A percentile compares a stretch with the other conserved stretches of the same genome.
Conservation (phyloP, 2,113 vertebrate species). For the Microcebus lehilahytsara region DNA sequence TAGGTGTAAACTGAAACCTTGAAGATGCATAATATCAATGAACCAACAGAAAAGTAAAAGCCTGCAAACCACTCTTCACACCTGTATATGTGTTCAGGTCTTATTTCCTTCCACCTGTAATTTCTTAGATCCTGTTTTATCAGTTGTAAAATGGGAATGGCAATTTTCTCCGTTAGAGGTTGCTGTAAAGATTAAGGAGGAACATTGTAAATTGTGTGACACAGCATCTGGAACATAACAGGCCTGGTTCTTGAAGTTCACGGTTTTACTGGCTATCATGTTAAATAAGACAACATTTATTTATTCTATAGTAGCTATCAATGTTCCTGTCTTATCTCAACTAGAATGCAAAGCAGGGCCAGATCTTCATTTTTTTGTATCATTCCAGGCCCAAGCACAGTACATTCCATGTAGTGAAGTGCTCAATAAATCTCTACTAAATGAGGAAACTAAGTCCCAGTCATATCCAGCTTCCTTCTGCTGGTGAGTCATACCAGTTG, state of each 20-base stretch:
- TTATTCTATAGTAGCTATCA: not conserved
- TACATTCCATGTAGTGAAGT: not conserved
- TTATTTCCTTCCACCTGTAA: not conserved
- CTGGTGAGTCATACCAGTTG: not conserved
- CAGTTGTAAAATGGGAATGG: constrained; percentile 23
- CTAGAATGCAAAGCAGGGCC: not conserved
- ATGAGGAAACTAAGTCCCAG: constrained; percentile 22
- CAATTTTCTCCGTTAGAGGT: not conserved
- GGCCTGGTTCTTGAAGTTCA: not conserved
- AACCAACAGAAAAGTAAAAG: constrained; percentile 12
- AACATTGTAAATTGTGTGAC: not conserved
- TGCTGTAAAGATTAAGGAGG: not conserved
- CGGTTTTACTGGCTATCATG: not conserved
- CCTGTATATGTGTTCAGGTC: not conserved
- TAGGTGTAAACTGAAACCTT: not conserved
- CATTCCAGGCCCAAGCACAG: not conserved
- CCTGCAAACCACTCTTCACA: not conserved
- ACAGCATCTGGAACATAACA: not conserved
- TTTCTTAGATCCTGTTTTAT: not conserved
- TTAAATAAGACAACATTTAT: not conserved
- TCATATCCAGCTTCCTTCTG: not conserved
- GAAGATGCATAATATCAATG: not conserved
- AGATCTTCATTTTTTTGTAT: not conserved
- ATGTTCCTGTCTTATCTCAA: not conserved
- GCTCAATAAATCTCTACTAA: not conserved